Conservation (phyloP, 1,140 invertebrate species). For the Drosophila elegans region DNA sequence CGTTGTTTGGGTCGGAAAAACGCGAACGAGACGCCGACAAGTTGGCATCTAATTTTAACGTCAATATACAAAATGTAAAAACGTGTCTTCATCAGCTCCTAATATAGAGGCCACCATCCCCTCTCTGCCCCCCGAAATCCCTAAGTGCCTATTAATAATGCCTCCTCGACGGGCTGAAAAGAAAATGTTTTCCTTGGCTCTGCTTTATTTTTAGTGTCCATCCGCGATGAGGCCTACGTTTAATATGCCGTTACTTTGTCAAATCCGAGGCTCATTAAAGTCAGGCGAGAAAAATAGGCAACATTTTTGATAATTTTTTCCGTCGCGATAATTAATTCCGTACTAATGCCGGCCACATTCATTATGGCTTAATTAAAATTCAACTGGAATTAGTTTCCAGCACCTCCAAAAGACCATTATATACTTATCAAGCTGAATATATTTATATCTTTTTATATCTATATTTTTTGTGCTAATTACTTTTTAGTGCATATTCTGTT, state of each 20-base stretch:
- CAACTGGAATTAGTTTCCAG: slow-evolving; percentile 36
- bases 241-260: slow-evolving; percentile 79
- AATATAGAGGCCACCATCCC: slow-evolving; percentile 43
- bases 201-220: slow-evolving; percentile 77
- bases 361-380: slow-evolving; percentile 71
- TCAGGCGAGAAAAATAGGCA: slow-evolving; percentile 44
- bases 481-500: slow-evolving; percentile 9
- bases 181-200: slow-evolving; percentile 52
- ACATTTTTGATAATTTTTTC: slow-evolving; percentile 20
- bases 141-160: slow-evolving; percentile 82
- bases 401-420: slow-evolving; percentile 17
- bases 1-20: slow-evolving; percentile 58
- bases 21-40: slow-evolving; percentile 62
- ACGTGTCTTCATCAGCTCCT: slow-evolving; percentile 80
- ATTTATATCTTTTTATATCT: slow-evolving; percentile 3
- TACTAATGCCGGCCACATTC: slow-evolving; percentile 59
- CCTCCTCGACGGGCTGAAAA: slow-evolving; percentile 31
- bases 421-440: slow-evolving; percentile 30
- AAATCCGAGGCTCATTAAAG: slow-evolving; percentile 78
- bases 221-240: slow-evolving; percentile 56
- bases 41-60: slow-evolving; percentile 82
- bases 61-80: slow-evolving; percentile 81
- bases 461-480: slow-evolving; percentile 27
- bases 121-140: background rate
- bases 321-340: slow-evolving; percentile 64